Evolutionary conservation across 1,140 invertebrate species (phyloP).

Genomic region (Euura lappo): DNA sequence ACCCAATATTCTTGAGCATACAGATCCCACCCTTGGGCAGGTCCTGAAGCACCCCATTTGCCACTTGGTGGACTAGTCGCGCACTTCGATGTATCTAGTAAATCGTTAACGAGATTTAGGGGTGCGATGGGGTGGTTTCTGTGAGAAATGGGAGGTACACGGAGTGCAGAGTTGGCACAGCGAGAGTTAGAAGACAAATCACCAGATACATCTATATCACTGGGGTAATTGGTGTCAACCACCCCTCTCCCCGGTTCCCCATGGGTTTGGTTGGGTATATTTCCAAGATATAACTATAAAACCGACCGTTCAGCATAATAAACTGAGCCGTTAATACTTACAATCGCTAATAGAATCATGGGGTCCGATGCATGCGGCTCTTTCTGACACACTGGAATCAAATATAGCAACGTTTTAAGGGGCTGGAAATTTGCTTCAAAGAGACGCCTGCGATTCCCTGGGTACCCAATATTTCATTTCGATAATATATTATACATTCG

Average conservation of each 20-base stretch:
- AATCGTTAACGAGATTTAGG: background rate
- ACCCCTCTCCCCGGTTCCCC: constrained; percentile 26
- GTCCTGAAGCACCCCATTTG: constrained; percentile 13
- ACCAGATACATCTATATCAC: constrained; percentile 45
- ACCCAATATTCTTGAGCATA: constrained; percentile 30
- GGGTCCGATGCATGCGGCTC: constrained; percentile 21
- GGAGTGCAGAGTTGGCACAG: constrained; percentile 9
- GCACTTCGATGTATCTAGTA: background rate
- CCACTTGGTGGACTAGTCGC: background rate
- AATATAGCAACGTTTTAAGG: too few relatives aligned
- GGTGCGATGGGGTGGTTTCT: too few relatives aligned
- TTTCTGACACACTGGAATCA: background rate
- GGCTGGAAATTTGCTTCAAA: background rate
- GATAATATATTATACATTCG: background rate
- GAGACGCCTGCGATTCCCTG: background rate
- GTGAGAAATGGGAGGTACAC: background rate
- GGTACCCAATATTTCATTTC: background rate
- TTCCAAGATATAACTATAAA: constrained; percentile 51
- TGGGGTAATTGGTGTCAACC: constrained; percentile 45
- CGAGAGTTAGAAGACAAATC: constrained; percentile 30
- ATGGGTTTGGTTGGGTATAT: constrained; percentile 25
- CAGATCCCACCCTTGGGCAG: constrained; percentile 36
- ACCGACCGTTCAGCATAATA: constrained; percentile 47
- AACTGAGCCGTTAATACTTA: constrained; percentile 52
- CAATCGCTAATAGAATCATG: constrained; percentile 54